Percentiles rank a stretch among this genome's conserved stretches.
Conservation (phyloP, 2,888 invertebrate species). For the Chirona hameri region DNA sequence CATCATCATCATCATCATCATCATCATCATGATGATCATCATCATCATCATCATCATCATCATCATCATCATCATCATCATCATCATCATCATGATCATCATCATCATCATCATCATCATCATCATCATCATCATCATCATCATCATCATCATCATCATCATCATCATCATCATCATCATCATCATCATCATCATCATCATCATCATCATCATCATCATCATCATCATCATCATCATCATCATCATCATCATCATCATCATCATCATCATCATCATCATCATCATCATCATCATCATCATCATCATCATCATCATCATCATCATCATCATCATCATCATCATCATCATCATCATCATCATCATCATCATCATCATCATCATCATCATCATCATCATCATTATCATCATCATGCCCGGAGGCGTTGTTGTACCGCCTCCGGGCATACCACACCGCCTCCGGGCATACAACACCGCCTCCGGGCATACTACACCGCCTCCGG, state of each 20-base stretch:
- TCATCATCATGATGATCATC: slow-evolving; percentile 5
- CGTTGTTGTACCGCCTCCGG: too few relatives aligned
- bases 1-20: slow-evolving; percentile 11
- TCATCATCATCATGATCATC: slow-evolving; percentile 5
- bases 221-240: slow-evolving; percentile 22
- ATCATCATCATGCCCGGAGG: too few relatives aligned
- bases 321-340: slow-evolving; percentile 22
- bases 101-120: slow-evolving; percentile 22
- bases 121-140: slow-evolving; percentile 22
- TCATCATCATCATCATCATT: slow-evolving; percentile 22
- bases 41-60: slow-evolving; percentile 1
- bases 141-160: slow-evolving; percentile 22
- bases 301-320: slow-evolving; percentile 22
- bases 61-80: slow-evolving; percentile 22
- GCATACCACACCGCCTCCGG: too few relatives aligned
- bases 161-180: slow-evolving; percentile 12
- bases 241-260: slow-evolving; percentile 22
- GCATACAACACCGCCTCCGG: too few relatives aligned
- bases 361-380: slow-evolving; percentile 22
- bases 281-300: slow-evolving; percentile 22
- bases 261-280: slow-evolving; percentile 22
- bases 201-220: slow-evolving; percentile 22
- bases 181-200: slow-evolving; percentile 22
- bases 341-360: slow-evolving; percentile 22
- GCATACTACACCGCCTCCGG: too few relatives aligned